Base-by-base conservation (phyloP, 2,113 vertebrate species). In the Microtus richardsoni region DNA sequence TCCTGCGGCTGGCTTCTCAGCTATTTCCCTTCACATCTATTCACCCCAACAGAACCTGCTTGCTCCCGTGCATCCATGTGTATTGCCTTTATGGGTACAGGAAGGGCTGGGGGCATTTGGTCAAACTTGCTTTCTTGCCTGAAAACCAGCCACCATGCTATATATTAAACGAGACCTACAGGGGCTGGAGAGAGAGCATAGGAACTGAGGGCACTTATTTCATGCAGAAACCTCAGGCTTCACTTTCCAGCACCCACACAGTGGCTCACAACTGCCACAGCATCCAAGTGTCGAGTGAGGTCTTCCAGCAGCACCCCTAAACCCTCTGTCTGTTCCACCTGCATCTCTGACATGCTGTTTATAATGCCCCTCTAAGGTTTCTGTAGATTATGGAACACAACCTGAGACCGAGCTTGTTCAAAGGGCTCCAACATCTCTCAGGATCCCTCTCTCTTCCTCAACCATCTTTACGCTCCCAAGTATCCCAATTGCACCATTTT, bases 71-170 rank as follows among this genome's bases (percentile, higher is more conserved):
- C 33, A 90, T 58, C 5, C n/a, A 30, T 22, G 70, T 39, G 5
- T 7, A 36, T 0, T 30, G 41, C 26, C 77, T 41, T 11, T 33
- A 17, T 47, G 19, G 8, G n/a, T 6, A 28, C 26, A 3, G 11
- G n/a, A 13, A 8, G 66, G 16, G 10, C 47, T 12, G 58, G n/a
- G 88, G 19, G 1, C 39, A 54, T 71, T 70, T 80, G 33, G 66
- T 36, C 77, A 71, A 0, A 10, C 33, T 19, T 19, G 52, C 47
- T 91, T 58, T 92, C 22, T 11, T 92, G 54, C 36, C 47, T 93
- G 21, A 93, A 95, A 95, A 79, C 28, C 58, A 87, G 39, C 68
- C 70, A 74, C 74, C 47, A 66, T 82, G 5, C 60, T 82, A 64
- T 0, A 41, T 12, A 86, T 44, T 54, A 78, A 91, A 83, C 0